Conservation (phyloP, 37 sponge, comb jelly and placozoan genomes). For the Tethya wilhelma region DNA sequence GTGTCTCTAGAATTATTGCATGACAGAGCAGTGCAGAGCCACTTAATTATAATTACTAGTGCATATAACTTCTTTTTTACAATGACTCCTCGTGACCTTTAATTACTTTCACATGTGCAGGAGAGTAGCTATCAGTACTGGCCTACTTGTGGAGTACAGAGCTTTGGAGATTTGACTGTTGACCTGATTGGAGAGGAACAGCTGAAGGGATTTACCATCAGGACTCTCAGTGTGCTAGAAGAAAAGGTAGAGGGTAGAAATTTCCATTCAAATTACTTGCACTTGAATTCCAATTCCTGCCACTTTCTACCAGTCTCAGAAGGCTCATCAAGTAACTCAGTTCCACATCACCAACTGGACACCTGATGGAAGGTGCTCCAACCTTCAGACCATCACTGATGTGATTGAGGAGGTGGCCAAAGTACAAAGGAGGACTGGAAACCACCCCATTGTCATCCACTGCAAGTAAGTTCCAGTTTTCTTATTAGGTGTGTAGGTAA, state of each 20-base stretch:
- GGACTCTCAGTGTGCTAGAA: conserved; percentile 34
- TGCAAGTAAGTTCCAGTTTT: conserved; percentile 74
- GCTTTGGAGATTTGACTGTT: conserved; percentile 36
- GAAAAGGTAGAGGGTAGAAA: conserved; percentile 37
- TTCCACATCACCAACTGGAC: conserved; percentile 82
- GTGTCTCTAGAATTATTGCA: no score
- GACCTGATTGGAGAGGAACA: conserved; percentile 26
- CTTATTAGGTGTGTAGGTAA: no score
- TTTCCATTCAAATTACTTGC: no score
- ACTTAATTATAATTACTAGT: no score
- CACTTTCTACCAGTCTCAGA: conserved; percentile 15
- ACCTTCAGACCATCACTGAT: conserved; percentile 59
- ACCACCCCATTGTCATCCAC: conserved; percentile 84
- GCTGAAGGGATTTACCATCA: conserved; percentile 39
- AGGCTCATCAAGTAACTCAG: conserved; percentile 69
- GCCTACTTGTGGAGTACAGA: conserved; percentile 49
- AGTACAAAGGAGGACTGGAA: conserved; percentile 74
- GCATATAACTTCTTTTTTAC: no score
- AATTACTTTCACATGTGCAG: no score
- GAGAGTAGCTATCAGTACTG: conserved; percentile 70
- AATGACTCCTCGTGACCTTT: no score
- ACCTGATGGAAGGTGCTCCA: conserved; percentile 58
- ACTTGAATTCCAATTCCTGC: no score
- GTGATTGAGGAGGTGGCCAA: conserved; percentile 78
- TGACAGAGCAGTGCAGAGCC: no score